Base-by-base conservation (phyloP, 1,140 invertebrate species). In the Sinonovacula constricta region DNA sequence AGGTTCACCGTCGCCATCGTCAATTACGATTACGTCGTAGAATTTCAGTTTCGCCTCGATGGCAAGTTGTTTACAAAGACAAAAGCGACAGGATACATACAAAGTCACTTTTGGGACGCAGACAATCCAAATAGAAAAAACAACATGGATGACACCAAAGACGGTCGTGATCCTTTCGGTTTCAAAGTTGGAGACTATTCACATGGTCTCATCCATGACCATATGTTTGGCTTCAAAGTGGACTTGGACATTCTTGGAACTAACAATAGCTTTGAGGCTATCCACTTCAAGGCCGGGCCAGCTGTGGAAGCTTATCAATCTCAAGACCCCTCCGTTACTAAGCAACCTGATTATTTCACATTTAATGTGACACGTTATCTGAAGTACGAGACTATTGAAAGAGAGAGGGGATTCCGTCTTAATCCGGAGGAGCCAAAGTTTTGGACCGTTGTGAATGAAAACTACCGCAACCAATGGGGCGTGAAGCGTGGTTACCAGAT, bases 21-120 rank as follows among this genome's bases (percentile, higher is more conserved):
- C 10, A 82, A 81, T 33, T 83, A 82, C 63, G 80, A 83, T 59
- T 83, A 83, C 69, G 75, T 82, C 15, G 30, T 83, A n/a, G 82
- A 83, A 36, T 81, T 68, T 34, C 51, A 68, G 10, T 83, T 83
- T 59, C 57, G 79, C 33, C 31, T 79, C 3, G 75, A 79, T 39
- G 82, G 80, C 3, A 69, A 62, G 22, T 59, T 83, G 10, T 70
- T 60, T 34, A 67, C 67, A 2, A 74, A 53, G 3, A 57, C 65
- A 18, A 65, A 39, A 22, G 59, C 78, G 14, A 70, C 70, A 59
- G 86, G 86, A 12, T 85, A 81, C 54, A 83, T 86, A 26, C 69
- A 80, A 24, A 15, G 51, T 5, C 60, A 67, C 0, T 83, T 82
- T 53, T 82, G 79, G 75, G 56, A 65, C 3, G 69, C 79, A 24